Evolutionary conservation across 2,888 invertebrate species (phyloP), one percentile per base, ranked within the genome.

Genomic region (Erebia aethiops): DNA sequence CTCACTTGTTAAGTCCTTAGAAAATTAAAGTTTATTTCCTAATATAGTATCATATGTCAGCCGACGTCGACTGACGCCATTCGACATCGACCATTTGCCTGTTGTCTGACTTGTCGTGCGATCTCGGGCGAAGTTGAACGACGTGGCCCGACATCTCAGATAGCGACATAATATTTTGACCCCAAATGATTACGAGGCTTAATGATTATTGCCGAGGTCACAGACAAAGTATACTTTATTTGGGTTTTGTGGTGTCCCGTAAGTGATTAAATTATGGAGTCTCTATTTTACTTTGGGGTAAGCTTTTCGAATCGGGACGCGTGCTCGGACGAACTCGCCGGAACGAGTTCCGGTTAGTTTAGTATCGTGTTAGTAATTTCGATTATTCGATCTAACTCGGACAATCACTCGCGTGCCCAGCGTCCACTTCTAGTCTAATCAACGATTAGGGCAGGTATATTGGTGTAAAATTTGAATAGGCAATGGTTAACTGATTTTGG

Each of bases 231-330:
- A 35, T 35, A 35, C 7, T 35, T 35, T 7, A 35, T 35, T 35
- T 35, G 35, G 35, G 35, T 35, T 35, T 35, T 35, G 35, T 35
- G 35, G 18, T 57, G 49, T 57, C 66, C 66, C 18, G 21, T 14
- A 26, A 11, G 9, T 26, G 7, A 57, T 10, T 18, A 13, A 46
- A 43, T n/a, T 16, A 78, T 81, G 74, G 77, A 78, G 74, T 76
- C 71, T 74, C 75, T 75, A 73, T 71, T 72, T 35, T 76, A 75
- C 73, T 75, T 76, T 74, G 77, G 77, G 79, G 78, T 85, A 77
- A 82, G 86, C 86, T 79, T 81, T 82, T 86, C 87, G 82, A 90
- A 90, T 91, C 79, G 83, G 84, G 86, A 89, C 90, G 89, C 90
- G 90, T 91, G 91, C 88, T 84, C 78, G 77, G 79, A 80, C 83